These are phyloP conservation scores for Naja naja DNA, from an alignment of 2,113 vertebrate species.

Conservation along the genomic window DNA sequence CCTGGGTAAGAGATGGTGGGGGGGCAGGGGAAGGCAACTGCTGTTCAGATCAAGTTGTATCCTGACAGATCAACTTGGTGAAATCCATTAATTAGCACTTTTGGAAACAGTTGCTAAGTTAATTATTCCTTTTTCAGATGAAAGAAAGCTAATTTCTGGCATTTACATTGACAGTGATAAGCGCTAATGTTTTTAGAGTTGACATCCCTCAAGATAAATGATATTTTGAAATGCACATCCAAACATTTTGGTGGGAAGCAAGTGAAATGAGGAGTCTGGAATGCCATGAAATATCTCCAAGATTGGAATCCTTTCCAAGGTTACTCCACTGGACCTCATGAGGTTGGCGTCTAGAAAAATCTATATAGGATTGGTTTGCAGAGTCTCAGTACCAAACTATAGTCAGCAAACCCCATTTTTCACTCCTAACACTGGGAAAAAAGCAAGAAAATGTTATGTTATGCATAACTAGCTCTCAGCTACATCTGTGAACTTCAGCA, in stretches of 20 bases:
- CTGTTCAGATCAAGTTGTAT: slow-evolving; percentile 65
- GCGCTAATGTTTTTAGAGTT: slow-evolving; percentile 77
- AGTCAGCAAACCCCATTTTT: not conserved
- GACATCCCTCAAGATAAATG: slow-evolving; percentile 80
- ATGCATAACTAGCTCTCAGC: not conserved
- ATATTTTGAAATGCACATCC: slow-evolving; percentile 63
- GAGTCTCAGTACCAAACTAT: not conserved
- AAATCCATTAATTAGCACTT: slow-evolving; percentile 84
- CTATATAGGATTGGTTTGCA: not conserved
- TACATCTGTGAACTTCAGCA: not conserved
- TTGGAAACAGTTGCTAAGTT: slow-evolving; percentile 82
- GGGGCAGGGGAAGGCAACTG: slow-evolving; percentile 55
- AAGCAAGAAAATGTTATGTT: not conserved
- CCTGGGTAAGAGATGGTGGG: not conserved
- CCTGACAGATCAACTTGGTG: slow-evolving; percentile 79
- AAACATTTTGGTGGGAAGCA: slow-evolving; percentile 70
- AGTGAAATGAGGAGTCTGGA: slow-evolving; percentile 31
- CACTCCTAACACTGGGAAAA: not conserved
- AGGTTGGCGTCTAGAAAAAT: not conserved
- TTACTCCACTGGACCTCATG: not conserved
- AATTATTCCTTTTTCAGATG: slow-evolving; percentile 78
- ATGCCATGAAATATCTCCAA: slow-evolving; percentile 32
- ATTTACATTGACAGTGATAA: slow-evolving; percentile 78
- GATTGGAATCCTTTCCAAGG: not conserved
- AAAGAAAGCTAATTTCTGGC: slow-evolving; percentile 81